These are phyloP conservation scores for Rhadina sibilatrix DNA, from an alignment of 2,113 vertebrate species.

Conservation along the genomic window DNA sequence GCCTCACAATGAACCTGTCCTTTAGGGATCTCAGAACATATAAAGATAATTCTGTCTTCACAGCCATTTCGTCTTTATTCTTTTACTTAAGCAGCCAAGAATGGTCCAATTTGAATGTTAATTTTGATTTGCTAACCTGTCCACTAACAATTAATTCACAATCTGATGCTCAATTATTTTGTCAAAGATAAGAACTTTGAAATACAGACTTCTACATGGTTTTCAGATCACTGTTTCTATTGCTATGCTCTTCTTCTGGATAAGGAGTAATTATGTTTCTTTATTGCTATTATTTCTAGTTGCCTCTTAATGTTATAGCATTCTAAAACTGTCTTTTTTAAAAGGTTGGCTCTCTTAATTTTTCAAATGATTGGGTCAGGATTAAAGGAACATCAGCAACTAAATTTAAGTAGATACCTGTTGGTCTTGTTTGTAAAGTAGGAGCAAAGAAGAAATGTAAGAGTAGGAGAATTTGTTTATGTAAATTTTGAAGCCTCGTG, in stretches of 20 bases:
- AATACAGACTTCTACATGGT: background rate
- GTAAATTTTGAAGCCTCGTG: background rate
- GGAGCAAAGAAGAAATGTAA: constrained; percentile 1
- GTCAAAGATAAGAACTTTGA: background rate
- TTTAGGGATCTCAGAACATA: background rate
- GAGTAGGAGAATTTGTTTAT: constrained; percentile 41
- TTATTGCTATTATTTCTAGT: background rate
- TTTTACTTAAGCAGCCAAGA: background rate
- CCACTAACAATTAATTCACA: background rate
- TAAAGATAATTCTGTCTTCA: constrained; percentile 9
- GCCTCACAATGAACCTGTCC: background rate
- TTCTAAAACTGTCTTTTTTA: background rate
- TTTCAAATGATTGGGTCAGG: background rate
- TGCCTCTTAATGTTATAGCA: background rate
- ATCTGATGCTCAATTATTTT: background rate
- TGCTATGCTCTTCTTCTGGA: background rate
- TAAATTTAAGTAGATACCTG: background rate
- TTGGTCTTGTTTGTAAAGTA: background rate
- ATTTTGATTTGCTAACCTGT: constrained; percentile 5
- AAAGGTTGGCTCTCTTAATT: background rate
- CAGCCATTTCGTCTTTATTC: background rate
- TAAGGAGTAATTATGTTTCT: background rate
- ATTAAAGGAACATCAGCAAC: background rate
- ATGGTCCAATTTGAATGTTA: background rate
- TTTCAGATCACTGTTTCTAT: background rate